A percentile compares a stretch with the other conserved stretches of the same genome.
These are phyloP conservation scores for Mungos mungo DNA, from an alignment of 2,113 vertebrate species.

Conservation along the genomic window DNA sequence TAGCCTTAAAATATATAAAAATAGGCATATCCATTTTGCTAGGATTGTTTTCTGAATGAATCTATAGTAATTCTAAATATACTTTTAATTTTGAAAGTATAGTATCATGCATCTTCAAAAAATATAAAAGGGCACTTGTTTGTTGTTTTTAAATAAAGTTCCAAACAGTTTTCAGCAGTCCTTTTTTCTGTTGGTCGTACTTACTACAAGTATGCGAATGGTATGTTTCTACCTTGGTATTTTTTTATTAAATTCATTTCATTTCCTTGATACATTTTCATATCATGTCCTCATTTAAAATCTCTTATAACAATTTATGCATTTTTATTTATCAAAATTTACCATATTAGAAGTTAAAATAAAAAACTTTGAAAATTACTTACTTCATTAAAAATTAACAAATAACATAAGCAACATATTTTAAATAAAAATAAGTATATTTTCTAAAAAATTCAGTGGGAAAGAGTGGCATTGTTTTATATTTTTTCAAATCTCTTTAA, in stretches of 20 bases:
- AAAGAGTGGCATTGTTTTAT: background rate
- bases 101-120: background rate
- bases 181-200: background rate
- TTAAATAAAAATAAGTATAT: background rate
- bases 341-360: background rate
- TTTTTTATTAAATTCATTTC: background rate
- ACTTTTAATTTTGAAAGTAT: conserved; percentile 1
- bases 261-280: background rate
- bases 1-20: conserved; percentile 1
- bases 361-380: background rate
- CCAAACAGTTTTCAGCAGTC: background rate
- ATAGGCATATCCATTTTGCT: background rate
- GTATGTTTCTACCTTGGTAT: background rate
- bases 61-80: background rate
- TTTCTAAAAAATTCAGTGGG: background rate
- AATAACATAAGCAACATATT: background rate
- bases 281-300: background rate
- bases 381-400: background rate
- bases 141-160: conserved; percentile 19
- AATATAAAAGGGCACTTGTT: background rate
- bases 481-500: background rate
- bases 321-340: background rate
- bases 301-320: background rate
- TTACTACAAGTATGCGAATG: background rate
- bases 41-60: background rate